Evolutionary conservation across 2,113 vertebrate species (phyloP).

Genomic region (Pelvicachromis taeniatus): DNA sequence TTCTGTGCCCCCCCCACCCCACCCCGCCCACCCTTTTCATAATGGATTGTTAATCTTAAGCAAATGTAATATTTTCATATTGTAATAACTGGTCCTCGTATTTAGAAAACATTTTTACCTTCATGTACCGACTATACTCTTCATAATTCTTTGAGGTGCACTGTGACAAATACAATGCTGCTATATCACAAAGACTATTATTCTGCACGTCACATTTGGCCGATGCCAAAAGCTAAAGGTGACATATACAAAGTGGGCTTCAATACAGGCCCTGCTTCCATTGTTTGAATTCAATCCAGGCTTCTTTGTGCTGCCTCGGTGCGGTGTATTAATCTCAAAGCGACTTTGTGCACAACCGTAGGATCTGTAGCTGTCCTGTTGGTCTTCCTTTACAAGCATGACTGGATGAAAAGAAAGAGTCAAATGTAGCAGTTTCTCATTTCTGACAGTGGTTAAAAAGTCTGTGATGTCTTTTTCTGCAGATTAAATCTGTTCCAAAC

Average conservation of each 20-base stretch:
- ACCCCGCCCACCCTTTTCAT: slow-evolving; percentile 25
- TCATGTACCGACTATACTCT: slow-evolving; percentile 43
- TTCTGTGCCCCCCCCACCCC: not conserved
- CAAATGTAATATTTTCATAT: slow-evolving; percentile 66
- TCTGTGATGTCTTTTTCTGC: slow-evolving; percentile 15
- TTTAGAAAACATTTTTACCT: slow-evolving; percentile 54
- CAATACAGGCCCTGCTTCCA: not conserved
- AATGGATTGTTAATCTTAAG: slow-evolving; percentile 48
- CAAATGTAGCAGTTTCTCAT: slow-evolving; percentile 18
- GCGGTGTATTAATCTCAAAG: slow-evolving; percentile 22
- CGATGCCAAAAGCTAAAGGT: slow-evolving; percentile 5
- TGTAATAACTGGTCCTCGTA: slow-evolving; percentile 52
- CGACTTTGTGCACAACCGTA: slow-evolving; percentile 17
- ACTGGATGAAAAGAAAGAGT: not conserved
- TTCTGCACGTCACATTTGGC: slow-evolving; percentile 28
- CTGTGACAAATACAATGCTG: slow-evolving; percentile 72
- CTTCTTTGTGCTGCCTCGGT: slow-evolving; percentile 10
- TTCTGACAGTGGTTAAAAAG: slow-evolving; percentile 20
- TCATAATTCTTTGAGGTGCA: slow-evolving; percentile 54
- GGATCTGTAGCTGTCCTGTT: slow-evolving; percentile 12
- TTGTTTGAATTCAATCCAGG: slow-evolving; percentile 13
- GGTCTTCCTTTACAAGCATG: slow-evolving; percentile 34
- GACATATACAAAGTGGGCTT: slow-evolving; percentile 12
- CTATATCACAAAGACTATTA: slow-evolving; percentile 62
- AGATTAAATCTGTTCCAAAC: not conserved